A percentile compares a stretch with the other conserved stretches of the same genome.
Conservation (phyloP, 1,140 invertebrate species). For the Philotrypesis tridentata region DNA sequence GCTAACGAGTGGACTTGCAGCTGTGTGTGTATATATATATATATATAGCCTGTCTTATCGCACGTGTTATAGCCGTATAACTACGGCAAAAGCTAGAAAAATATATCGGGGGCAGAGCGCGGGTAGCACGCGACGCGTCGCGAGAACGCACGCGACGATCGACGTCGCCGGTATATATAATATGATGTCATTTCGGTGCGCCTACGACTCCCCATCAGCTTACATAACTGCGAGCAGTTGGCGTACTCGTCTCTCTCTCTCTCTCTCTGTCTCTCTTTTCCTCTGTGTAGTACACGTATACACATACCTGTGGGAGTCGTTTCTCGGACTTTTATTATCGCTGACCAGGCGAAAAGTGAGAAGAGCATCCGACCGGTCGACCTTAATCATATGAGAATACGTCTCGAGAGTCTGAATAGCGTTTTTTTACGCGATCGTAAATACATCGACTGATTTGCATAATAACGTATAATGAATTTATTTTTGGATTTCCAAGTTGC, state of each 20-base stretch:
- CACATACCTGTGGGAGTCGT: constrained; percentile 13
- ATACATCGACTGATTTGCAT: too few relatives aligned
- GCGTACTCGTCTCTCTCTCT: not conserved
- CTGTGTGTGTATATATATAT: too few relatives aligned
- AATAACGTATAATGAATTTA: too few relatives aligned
- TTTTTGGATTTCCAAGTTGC: too few relatives aligned
- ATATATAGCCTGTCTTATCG: too few relatives aligned
- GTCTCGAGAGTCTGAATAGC: not conserved
- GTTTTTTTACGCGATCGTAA: not conserved
- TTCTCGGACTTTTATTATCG: constrained; percentile 45
- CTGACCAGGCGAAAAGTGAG: constrained; percentile 40
- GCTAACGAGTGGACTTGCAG: too few relatives aligned
- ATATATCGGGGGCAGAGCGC: not conserved
- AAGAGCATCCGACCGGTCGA: not conserved
- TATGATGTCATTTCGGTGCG: constrained; percentile 46
- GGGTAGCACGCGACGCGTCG: not conserved
- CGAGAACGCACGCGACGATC: not conserved
- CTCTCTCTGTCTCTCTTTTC: too few relatives aligned
- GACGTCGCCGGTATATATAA: too few relatives aligned
- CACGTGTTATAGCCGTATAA: too few relatives aligned
- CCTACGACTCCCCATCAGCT: too few relatives aligned
- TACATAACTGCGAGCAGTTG: constrained; percentile 42
- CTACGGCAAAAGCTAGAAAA: not conserved
- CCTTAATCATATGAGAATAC: not conserved
- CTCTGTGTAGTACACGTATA: not conserved